Evolutionary conservation across 2,888 invertebrate species (phyloP).

Genomic region (Thecophora atra): DNA sequence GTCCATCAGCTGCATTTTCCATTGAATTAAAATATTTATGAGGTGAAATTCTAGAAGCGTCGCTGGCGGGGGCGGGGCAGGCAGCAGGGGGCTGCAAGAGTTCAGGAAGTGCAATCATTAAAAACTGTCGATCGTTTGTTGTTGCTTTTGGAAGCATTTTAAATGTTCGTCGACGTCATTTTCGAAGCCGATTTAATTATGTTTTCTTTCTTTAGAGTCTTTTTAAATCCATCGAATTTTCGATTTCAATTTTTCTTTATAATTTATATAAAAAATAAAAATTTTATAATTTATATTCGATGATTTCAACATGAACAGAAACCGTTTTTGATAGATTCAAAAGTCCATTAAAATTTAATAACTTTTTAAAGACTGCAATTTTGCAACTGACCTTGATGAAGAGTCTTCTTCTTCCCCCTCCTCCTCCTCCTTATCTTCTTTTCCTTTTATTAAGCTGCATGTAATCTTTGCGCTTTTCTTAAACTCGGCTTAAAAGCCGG

Average conservation of each 20-base stretch:
- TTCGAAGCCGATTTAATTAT: neutral
- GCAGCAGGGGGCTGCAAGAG: neutral
- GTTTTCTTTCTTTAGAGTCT: neutral
- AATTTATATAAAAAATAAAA: too few species aligned
- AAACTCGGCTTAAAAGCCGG: neutral
- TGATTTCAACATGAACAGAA: too few species aligned
- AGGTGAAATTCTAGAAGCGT: conserved; percentile 22
- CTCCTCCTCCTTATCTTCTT: too few species aligned
- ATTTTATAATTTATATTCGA: too few species aligned
- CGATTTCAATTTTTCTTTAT: too few species aligned
- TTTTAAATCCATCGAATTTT: too few species aligned
- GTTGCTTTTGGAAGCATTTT: too few species aligned
- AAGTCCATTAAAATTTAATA: neutral
- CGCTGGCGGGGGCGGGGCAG: neutral
- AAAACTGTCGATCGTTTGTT: too few species aligned
- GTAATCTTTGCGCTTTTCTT: neutral
- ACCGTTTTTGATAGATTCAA: neutral
- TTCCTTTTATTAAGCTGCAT: neutral
- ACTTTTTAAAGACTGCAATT: conserved; percentile 5
- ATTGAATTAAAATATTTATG: conserved; percentile 32
- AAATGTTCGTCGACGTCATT: too few species aligned
- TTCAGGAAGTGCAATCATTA: conserved; percentile 21
- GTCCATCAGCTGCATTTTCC: conserved; percentile 24
- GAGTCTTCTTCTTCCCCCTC: too few species aligned
- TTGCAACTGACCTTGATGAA: neutral